Evolutionary conservation across 1,140 invertebrate genomes (phyloP).

Genomic region (Halictus rubicundus): DNA sequence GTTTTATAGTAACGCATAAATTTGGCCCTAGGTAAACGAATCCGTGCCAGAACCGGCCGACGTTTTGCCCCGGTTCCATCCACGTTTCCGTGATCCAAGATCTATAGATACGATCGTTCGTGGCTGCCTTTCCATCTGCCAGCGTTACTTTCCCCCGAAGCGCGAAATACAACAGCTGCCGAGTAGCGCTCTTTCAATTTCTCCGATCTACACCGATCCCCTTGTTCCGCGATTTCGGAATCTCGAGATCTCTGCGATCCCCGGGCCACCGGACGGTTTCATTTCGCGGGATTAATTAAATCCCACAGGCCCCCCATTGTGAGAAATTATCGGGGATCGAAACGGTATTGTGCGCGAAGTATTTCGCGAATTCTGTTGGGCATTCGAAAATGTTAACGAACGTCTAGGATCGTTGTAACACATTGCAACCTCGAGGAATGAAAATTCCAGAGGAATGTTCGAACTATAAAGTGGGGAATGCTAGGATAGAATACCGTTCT

Average conservation of each 20-base stretch:
- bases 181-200: background rate
- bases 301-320: background rate
- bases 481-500: too few species aligned
- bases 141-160: background rate
- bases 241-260: background rate
- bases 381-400: background rate
- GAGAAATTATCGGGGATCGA: background rate
- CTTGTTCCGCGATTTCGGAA: background rate
- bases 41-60: slow-evolving; percentile 54
- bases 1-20: slow-evolving; percentile 54
- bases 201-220: background rate
- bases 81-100: slow-evolving; percentile 24
- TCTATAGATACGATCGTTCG: slow-evolving; percentile 44
- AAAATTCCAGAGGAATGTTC: too few species aligned
- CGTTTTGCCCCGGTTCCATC: slow-evolving; percentile 17
- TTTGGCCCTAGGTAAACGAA: slow-evolving; percentile 50
- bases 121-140: slow-evolving; percentile 7
- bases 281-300: slow-evolving; percentile 11
- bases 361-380: background rate
- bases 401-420: background rate
- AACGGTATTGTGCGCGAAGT: background rate
- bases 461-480: too few species aligned
- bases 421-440: background rate
- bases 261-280: background rate
- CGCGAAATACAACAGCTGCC: slow-evolving; percentile 34